These are phyloP conservation scores for Trichogramma pretiosum DNA, from an alignment of 1,140 invertebrate species.

Conservation along the genomic window DNA sequence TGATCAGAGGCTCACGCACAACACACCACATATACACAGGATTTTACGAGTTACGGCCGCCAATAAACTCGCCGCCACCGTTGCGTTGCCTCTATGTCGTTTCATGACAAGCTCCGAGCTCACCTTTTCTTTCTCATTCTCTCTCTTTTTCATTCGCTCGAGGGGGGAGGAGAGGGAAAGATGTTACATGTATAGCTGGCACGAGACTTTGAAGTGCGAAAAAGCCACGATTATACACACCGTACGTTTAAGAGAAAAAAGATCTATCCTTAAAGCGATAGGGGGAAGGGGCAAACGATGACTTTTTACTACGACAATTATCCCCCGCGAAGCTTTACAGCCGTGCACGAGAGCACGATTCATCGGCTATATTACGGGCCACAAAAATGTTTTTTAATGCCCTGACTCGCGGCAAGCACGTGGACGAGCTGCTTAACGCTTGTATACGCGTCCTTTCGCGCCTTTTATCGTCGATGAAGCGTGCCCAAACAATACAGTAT, in stretches of 20 bases:
- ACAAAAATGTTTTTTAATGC: slow-evolving; percentile 17
- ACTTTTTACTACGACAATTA: slow-evolving; percentile 22
- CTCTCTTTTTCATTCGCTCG: background rate
- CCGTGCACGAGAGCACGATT: slow-evolving; percentile 16
- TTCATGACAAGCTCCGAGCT: slow-evolving; percentile 36
- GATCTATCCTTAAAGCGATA: too few relatives aligned
- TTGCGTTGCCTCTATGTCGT: slow-evolving; percentile 44
- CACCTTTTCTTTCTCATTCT: slow-evolving; percentile 11
- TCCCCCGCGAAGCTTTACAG: background rate
- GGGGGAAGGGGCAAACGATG: slow-evolving; percentile 33
- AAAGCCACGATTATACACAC: too few relatives aligned
- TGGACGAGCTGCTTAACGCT: too few relatives aligned
- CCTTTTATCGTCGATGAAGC: slow-evolving; percentile 12
- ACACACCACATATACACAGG: too few relatives aligned
- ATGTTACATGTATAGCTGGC: background rate
- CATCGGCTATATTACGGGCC: slow-evolving; percentile 16
- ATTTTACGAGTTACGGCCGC: slow-evolving; percentile 47
- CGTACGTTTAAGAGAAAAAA: too few relatives aligned
- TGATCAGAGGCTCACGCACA: slow-evolving; percentile 45
- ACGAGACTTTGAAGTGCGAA: slow-evolving; percentile 1
- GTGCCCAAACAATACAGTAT: background rate
- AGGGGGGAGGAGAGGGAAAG: background rate
- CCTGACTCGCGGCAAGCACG: background rate
- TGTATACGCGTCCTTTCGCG: slow-evolving; percentile 15
- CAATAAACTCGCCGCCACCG: slow-evolving; percentile 43